Evolutionary conservation across 1,140 invertebrate genomes (phyloP).

Genomic region (Cylas formicarius): DNA sequence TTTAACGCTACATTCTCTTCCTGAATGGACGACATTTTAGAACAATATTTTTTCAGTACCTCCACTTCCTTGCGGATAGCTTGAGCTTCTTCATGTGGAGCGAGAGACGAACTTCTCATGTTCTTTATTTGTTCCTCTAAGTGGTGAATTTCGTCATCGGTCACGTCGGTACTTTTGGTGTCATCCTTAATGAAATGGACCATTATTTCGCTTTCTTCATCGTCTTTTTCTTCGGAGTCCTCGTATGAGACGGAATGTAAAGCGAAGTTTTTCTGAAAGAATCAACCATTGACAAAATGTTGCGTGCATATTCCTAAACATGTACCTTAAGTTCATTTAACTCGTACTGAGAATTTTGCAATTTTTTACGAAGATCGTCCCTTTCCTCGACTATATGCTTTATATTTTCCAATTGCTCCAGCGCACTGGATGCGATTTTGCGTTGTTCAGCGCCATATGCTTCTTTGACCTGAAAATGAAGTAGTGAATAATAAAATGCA

Average conservation of each 20-base stretch:
- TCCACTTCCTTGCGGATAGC: constrained; percentile 30
- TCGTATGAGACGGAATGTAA: too few relatives aligned
- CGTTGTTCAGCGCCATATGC: constrained; percentile 26
- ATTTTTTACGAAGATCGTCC: constrained; percentile 22
- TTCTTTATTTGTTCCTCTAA: constrained; percentile 29
- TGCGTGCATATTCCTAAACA: constrained; percentile 6
- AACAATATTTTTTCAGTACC: constrained; percentile 30
- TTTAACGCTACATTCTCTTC: constrained; percentile 28
- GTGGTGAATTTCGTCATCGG: constrained; percentile 23
- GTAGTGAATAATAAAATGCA: too few relatives aligned
- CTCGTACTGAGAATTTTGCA: constrained; percentile 25
- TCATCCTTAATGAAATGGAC: too few relatives aligned
- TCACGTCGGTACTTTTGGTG: too few relatives aligned
- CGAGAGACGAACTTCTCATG: constrained; percentile 17
- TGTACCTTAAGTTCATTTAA: constrained; percentile 21
- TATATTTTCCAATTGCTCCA: constrained; percentile 30
- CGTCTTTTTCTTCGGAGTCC: too few relatives aligned
- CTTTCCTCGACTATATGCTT: constrained; percentile 28
- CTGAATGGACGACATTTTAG: constrained; percentile 29
- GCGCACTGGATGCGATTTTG: constrained; percentile 24
- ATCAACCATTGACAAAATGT: background rate
- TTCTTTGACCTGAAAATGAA: constrained; percentile 25
- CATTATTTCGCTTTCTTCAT: too few relatives aligned
- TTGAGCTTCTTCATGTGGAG: constrained; percentile 25
- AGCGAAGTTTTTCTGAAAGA: constrained; percentile 10